Conservation (phyloP, 2,888 invertebrate species). For the Sepioteuthis lessoniana region DNA sequence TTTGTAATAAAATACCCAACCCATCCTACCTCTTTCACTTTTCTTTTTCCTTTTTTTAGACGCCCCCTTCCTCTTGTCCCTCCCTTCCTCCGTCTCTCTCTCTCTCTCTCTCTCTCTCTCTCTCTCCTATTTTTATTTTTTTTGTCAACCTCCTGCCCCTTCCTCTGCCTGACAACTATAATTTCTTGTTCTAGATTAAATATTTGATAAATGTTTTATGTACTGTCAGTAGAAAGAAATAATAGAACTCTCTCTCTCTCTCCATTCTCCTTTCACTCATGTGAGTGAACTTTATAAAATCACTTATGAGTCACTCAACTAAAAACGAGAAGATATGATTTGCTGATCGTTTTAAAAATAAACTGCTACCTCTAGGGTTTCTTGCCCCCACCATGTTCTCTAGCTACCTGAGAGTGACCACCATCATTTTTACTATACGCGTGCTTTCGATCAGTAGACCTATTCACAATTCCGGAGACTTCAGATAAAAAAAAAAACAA, state of each 20-base stretch:
- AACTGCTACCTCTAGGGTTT: neutral
- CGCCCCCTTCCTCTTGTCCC: too few species aligned
- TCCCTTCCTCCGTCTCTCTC: too few species aligned
- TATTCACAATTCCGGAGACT: neutral
- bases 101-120: too few species aligned
- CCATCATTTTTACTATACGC: neutral
- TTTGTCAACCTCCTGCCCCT: neutral
- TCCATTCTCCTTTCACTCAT: neutral
- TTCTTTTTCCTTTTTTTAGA: neutral
- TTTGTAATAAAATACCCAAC: neutral
- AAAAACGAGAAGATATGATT: neutral
- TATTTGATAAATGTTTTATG: slow-evolving; percentile 6
- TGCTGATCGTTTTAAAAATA: neutral
- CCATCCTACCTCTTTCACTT: too few species aligned
- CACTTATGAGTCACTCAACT: neutral
- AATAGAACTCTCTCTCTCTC: neutral
- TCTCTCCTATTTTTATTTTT: too few species aligned
- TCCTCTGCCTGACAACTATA: neutral
- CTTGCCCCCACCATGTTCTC: neutral
- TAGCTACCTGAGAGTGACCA: neutral
- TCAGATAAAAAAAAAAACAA: neutral
- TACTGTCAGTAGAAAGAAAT: neutral
- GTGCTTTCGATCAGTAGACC: neutral
- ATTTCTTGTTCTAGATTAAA: slow-evolving; percentile 33
- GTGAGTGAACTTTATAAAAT: neutral